Evolutionary conservation across 1,140 invertebrate species (phyloP).

Genomic region (Aphis craccivora): DNA sequence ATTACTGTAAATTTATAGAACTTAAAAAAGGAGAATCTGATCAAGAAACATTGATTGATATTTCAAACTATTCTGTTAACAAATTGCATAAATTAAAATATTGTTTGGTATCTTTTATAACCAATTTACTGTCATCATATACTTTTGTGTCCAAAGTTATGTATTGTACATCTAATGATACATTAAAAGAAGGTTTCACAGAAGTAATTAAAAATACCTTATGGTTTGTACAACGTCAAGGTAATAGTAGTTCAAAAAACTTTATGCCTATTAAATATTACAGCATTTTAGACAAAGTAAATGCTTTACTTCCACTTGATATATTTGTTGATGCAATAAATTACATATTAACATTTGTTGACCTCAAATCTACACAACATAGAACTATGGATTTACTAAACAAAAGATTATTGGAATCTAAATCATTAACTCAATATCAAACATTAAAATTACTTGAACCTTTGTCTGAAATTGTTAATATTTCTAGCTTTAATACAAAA

Average conservation of each 20-base stretch:
- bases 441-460: constrained; percentile 70
- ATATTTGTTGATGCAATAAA: constrained; percentile 81
- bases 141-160: constrained; percentile 51
- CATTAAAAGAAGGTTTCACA: constrained; percentile 53
- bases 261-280: constrained; percentile 53
- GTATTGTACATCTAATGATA: constrained; percentile 38
- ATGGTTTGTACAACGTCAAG: constrained; percentile 50
- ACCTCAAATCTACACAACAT: constrained; percentile 72
- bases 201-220: constrained; percentile 53
- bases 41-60: constrained; percentile 43
- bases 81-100: constrained; percentile 54
- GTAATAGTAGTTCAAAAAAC: constrained; percentile 29
- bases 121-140: constrained; percentile 47
- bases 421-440: constrained; percentile 63
- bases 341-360: constrained; percentile 73
- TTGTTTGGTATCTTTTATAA: constrained; percentile 53
- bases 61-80: constrained; percentile 51
- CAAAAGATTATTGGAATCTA: constrained; percentile 74
- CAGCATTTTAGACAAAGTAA: constrained; percentile 63
- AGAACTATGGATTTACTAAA: constrained; percentile 87
- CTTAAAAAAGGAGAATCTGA: constrained; percentile 50
- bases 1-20: constrained; percentile 56
- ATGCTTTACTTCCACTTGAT: constrained; percentile 77
- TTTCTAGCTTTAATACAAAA: constrained; percentile 64
- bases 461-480: constrained; percentile 69